Conservation (phyloP, 2,113 vertebrate species). For the Eretmochelys imbricata region DNA sequence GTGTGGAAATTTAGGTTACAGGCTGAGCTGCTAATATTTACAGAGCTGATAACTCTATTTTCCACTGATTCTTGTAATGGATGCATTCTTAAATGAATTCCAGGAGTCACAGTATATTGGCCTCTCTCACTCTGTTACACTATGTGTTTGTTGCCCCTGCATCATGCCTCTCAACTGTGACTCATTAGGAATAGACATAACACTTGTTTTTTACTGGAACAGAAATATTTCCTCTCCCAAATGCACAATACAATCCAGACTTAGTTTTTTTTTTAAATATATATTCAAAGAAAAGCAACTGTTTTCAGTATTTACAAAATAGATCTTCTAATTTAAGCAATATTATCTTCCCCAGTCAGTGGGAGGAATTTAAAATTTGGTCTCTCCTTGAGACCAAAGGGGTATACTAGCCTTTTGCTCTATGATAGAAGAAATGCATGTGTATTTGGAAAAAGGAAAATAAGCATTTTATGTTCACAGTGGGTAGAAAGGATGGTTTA, state of each 20-base stretch:
- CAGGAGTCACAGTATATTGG: slow-evolving; percentile 58
- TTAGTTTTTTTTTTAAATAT: slow-evolving; percentile 8
- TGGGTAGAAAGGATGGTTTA: neutral
- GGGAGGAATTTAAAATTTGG: neutral
- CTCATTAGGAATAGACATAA: slow-evolving; percentile 46
- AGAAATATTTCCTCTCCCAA: slow-evolving; percentile 38
- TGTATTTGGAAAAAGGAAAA: neutral
- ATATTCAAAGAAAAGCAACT: slow-evolving; percentile 15
- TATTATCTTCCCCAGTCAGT: neutral
- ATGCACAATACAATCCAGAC: slow-evolving; percentile 7
- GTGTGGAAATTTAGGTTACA: slow-evolving; percentile 37
- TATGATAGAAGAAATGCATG: neutral
- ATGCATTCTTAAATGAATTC: slow-evolving; percentile 62
- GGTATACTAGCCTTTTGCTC: neutral
- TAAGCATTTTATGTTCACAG: neutral
- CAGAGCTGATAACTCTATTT: slow-evolving; percentile 47
- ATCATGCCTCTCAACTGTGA: slow-evolving; percentile 56
- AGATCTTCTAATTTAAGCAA: too few species aligned
- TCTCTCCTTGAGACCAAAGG: neutral
- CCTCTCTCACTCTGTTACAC: slow-evolving; percentile 25
- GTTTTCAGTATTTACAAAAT: neutral
- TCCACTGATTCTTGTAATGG: slow-evolving; percentile 53
- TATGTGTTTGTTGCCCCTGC: slow-evolving; percentile 62
- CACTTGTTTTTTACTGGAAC: slow-evolving; percentile 7
- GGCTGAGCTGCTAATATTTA: slow-evolving; percentile 38